Evolutionary conservation across 2,113 vertebrate species (phyloP).

Genomic region (Sinocyclocheilus maitianheensis): DNA sequence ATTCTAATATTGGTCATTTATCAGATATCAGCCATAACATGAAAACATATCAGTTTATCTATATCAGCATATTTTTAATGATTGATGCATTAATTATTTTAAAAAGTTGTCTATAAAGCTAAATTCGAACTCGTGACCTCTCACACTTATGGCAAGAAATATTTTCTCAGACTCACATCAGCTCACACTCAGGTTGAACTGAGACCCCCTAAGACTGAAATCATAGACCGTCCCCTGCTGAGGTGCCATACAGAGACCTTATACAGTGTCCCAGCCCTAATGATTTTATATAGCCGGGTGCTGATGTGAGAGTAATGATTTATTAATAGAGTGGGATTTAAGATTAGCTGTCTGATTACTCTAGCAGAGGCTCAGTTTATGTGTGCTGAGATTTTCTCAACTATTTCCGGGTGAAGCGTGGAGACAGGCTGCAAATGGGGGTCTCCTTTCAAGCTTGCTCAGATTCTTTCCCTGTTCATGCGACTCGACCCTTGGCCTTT

Average conservation of each 20-base stretch:
- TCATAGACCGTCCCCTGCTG: constrained; percentile 47
- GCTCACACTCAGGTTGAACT: constrained; percentile 56
- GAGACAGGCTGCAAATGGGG: constrained; percentile 64
- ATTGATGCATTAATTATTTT: background rate
- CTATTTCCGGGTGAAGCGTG: constrained; percentile 62
- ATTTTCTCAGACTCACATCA: background rate
- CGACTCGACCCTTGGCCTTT: constrained; percentile 66
- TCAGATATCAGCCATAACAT: background rate
- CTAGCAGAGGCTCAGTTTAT: constrained; percentile 52
- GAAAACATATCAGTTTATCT: background rate
- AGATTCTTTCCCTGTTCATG: constrained; percentile 70
- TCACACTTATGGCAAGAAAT: background rate
- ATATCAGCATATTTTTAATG: background rate
- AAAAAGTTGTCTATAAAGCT: background rate
- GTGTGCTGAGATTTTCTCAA: constrained; percentile 63
- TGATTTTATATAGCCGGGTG: constrained; percentile 55
- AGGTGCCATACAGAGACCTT: constrained; percentile 4
- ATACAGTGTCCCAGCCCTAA: constrained; percentile 38
- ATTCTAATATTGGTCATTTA: background rate
- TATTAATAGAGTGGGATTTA: constrained; percentile 55
- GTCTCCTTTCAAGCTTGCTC: constrained; percentile 68
- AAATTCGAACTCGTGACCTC: background rate
- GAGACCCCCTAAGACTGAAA: constrained; percentile 41
- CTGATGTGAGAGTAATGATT: constrained; percentile 54
- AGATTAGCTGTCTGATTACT: constrained; percentile 46